Base-by-base conservation (phyloP, 1,140 invertebrate species). In the Lucilia cuprina region DNA sequence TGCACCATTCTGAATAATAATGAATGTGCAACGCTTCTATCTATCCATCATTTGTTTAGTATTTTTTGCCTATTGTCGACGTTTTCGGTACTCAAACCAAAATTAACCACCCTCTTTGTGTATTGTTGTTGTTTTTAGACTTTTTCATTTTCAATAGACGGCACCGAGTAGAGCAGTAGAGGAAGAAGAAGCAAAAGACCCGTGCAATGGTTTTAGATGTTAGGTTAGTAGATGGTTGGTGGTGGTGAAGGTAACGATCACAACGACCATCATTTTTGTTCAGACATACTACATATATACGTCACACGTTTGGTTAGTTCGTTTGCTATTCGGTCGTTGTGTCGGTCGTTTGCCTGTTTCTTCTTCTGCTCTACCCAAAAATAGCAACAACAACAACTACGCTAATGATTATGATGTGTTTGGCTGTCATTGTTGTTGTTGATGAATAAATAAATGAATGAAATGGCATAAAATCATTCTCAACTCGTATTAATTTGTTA, bases 341-440 rank as follows among this genome's bases (percentile, higher is more conserved):
- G 7, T 70, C 65, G 65, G 7, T 70, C 65, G 19, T 70, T 55
- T 55, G 17, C 50, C 17, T n/a, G 17, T 41, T 41, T 41, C 41
- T 41, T 41, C 41, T 41, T 41, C 41, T 41, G 7, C 41, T 41
- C 41, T 41, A 30, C 25, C 25, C 2, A 41, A 70, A 19, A 21
- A 7, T 70, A 70, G 19, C 65, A 60, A 41, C 74, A n/a, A n/a
- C 17, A 77, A 19, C 70, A 74, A 60, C 55, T 70, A 77, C 25
- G 41, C 41, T 30, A 80, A 80, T 80, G 77, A 80, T 80, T 80
- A 80, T 80, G 77, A 50, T 80, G 77, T 80, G 77, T 41, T 41
- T 41, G 7, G 41, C 10, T 41, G 41, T 41, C 10, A 10, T 41
- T 41, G 41, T 41, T 41, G 41, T 49, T 21, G 77, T 80, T 80